Base-by-base conservation (phyloP, 2,113 vertebrate species). In the Paedocypris sp. region DNA sequence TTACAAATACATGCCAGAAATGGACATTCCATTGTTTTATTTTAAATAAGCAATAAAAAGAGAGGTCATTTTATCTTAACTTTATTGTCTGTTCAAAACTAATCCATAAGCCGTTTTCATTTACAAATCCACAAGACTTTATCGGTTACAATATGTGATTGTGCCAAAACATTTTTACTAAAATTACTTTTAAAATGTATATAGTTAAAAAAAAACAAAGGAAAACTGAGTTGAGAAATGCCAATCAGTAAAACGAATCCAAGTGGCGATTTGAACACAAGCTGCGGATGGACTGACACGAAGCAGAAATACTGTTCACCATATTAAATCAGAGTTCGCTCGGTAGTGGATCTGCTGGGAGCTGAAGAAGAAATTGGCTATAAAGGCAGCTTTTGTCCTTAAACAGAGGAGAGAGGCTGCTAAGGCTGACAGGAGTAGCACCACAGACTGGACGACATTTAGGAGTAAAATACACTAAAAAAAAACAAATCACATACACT, bases 81-180 rank as follows among this genome's bases (percentile, higher is more conserved):
- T 80, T 80, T 84, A 79, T 76, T 80, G 48, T 82, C 77, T 20
- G 67, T 70, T 76, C 78, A 77, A 15, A 45, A 66, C 80, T 81
- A 76, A 19, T 61, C 77, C 71, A 71, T 67, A 61, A 72, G 32
- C 43, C 72, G 57, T 76, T 57, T 75, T 85, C 80, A 85, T 81
- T 77, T 72, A 85, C 82, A 86, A 68, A 69, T 79, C 75, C 80
- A 85, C 80, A 83, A 70, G 73, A 73, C 62, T 26, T 42, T 57
- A 57, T 73, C 72, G 78, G 72, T 78, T 67, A 84, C 79, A 83
- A 64, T 75, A 71, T 72, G 70, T 75, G 70, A 73, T 69, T 68
- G 57, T 73, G 70, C 62, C 56, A 66, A 75, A 70, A 85, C 79
- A 86, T 69, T 78, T 81, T 8, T 4, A 2, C 4, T n/a, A n/a